A percentile compares a stretch with the other conserved stretches of the same genome.
Evolutionary conservation across 2,797 vertebrate genomes (phyloP).

Genomic region (Oryzias sinensis): DNA sequence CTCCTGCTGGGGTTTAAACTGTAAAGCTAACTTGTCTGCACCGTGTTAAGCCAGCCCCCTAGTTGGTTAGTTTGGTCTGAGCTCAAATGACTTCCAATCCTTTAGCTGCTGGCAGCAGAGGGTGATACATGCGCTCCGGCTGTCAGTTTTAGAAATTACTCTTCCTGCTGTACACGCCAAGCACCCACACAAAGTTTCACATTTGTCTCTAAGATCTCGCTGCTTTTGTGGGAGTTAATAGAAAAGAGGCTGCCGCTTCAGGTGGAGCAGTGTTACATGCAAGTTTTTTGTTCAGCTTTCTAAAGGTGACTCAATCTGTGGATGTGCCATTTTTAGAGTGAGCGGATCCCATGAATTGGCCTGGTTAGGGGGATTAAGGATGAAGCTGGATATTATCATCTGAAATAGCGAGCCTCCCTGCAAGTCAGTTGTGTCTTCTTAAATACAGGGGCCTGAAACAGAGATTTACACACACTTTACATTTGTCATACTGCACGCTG

Average conservation of each 20-base stretch:
- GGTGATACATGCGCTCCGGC: constrained; percentile 6
- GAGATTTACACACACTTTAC: constrained; percentile 5
- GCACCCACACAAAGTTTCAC: background rate
- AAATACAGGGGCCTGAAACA: constrained; percentile 41
- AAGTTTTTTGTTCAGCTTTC: constrained; percentile 28
- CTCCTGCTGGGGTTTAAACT: constrained; percentile 14
- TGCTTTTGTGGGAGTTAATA: constrained; percentile 9
- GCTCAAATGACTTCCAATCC: constrained; percentile 19
- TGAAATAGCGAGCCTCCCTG: constrained; percentile 44
- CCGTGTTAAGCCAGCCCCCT: constrained; percentile 11
- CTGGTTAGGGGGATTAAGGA: constrained; percentile 21
- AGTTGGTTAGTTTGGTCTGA: background rate
- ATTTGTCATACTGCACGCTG: constrained; percentile 54
- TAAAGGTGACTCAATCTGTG: constrained; percentile 27
- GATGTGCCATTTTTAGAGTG: constrained; percentile 41
- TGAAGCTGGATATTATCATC: constrained; percentile 43
- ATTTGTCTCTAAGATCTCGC: constrained; percentile 3
- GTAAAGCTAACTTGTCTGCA: constrained; percentile 16
- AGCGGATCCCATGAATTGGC: constrained; percentile 19
- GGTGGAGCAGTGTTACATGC: constrained; percentile 10
- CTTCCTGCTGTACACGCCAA: background rate
- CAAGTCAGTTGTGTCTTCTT: constrained; percentile 58
- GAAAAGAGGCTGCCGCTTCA: background rate
- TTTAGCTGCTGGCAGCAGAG: constrained; percentile 11
- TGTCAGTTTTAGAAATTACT: constrained; percentile 7